Percentiles rank a stretch among this genome's conserved stretches.
phyloP scores from a whole-genome alignment of 2,797 vertebrate species.

The Enteromius paludinosus region DNA sequence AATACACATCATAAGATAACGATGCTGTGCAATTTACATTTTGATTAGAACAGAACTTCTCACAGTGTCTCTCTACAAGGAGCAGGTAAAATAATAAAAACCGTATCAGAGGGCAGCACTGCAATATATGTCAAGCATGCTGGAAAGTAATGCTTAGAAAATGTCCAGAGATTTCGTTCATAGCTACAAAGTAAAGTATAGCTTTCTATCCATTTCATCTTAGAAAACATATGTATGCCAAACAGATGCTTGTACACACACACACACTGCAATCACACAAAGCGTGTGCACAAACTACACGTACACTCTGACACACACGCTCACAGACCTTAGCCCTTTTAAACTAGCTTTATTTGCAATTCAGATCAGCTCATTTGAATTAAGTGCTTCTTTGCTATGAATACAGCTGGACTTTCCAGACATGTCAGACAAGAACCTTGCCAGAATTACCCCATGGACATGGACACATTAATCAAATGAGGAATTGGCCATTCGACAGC shows the following conservation, averaged over 20 bases:
- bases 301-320: slow-evolving; percentile 68
- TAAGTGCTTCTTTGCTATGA: slow-evolving; percentile 82
- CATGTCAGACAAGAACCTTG: slow-evolving; percentile 79
- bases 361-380: slow-evolving; percentile 88
- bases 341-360: slow-evolving; percentile 84
- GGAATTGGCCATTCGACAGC: slow-evolving; percentile 65
- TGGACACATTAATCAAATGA: slow-evolving; percentile 80
- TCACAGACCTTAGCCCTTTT: slow-evolving; percentile 73
- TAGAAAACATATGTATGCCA: background rate
- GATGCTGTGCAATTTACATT: slow-evolving; percentile 51
- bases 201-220: slow-evolving; percentile 41
- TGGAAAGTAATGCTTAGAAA: slow-evolving; percentile 25
- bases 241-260: slow-evolving; percentile 1
- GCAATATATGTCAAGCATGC: slow-evolving; percentile 47
- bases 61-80: slow-evolving; percentile 34
- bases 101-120: slow-evolving; percentile 44
- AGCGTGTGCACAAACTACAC: slow-evolving; percentile 44
- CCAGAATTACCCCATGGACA: slow-evolving; percentile 76
- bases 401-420: slow-evolving; percentile 86
- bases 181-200: background rate
- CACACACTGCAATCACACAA: background rate
- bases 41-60: slow-evolving; percentile 48
- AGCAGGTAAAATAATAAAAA: slow-evolving; percentile 50
- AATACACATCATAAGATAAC: slow-evolving; percentile 55
- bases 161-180: slow-evolving; percentile 39